phyloP scores from a whole-genome alignment of 2,797 vertebrate genomes.

The Myripristis jacobus region DNA sequence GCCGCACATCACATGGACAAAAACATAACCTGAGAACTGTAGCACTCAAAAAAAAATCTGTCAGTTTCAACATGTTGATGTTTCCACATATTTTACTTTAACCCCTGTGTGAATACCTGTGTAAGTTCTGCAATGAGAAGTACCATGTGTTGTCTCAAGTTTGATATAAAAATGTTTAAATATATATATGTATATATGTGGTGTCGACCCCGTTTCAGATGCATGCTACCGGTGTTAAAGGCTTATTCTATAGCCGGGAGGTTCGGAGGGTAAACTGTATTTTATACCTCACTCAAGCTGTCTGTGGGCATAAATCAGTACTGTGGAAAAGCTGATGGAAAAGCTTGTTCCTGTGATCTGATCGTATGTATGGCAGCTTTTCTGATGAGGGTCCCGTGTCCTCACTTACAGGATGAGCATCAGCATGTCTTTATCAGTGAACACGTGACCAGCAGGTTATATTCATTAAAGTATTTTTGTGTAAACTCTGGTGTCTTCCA shows the following conservation, averaged over 20 bases:
- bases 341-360: too few species aligned
- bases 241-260: too few species aligned
- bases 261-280: too few species aligned
- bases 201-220: too few species aligned
- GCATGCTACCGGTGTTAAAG: too few species aligned
- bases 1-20: neutral
- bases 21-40: neutral
- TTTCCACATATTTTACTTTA: neutral
- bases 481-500: neutral
- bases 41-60: neutral
- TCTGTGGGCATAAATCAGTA: too few species aligned
- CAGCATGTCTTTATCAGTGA: neutral
- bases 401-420: neutral
- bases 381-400: neutral
- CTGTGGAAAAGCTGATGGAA: too few species aligned
- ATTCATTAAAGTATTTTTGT: slow-evolving; percentile 13
- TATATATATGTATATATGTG: neutral
- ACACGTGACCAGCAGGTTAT: neutral
- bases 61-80: neutral
- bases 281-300: too few species aligned
- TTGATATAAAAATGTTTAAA: neutral
- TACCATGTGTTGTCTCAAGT: neutral
- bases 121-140: slow-evolving; percentile 37
- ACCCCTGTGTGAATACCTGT: slow-evolving; percentile 4
- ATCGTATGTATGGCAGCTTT: too few species aligned